These are phyloP conservation scores for Poeciliopsis paucimaculata DNA, from an alignment of 2,797 vertebrate species.

Conservation along the genomic window DNA sequence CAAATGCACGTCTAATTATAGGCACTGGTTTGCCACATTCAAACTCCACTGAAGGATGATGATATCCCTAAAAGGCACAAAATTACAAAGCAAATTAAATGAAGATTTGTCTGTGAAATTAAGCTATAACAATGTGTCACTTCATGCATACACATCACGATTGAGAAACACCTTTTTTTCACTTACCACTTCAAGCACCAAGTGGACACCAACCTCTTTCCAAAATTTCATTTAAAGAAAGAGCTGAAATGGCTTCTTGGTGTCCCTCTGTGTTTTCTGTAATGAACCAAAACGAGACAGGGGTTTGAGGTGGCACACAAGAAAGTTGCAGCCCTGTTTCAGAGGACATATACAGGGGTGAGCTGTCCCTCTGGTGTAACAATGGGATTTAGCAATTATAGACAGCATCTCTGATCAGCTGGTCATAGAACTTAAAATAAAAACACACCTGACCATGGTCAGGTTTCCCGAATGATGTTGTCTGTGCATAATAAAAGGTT, in stretches of 20 bases:
- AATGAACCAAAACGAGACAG: background rate
- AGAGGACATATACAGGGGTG: background rate
- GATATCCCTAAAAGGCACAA: conserved; percentile 60
- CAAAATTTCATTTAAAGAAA: background rate
- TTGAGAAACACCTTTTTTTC: conserved; percentile 1
- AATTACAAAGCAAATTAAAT: conserved; percentile 51
- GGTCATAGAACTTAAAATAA: background rate
- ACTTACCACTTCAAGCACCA: conserved; percentile 1
- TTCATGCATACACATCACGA: conserved; percentile 19
- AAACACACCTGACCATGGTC: background rate
- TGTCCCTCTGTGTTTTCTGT: background rate
- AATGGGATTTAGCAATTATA: background rate
- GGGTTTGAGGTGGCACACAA: background rate
- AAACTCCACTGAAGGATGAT: conserved; percentile 78
- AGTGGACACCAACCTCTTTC: background rate
- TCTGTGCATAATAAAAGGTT: background rate
- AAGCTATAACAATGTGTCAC: conserved; percentile 24
- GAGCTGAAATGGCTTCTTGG: background rate
- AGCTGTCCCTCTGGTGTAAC: background rate
- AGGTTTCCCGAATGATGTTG: background rate
- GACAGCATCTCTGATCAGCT: background rate
- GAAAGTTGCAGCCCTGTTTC: background rate
- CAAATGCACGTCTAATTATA: conserved; percentile 81
- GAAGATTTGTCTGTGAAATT: conserved; percentile 38
- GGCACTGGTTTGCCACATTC: conserved; percentile 76